Base-by-base conservation (phyloP, 1,140 invertebrate species). In the Apolygus lucorum region DNA sequence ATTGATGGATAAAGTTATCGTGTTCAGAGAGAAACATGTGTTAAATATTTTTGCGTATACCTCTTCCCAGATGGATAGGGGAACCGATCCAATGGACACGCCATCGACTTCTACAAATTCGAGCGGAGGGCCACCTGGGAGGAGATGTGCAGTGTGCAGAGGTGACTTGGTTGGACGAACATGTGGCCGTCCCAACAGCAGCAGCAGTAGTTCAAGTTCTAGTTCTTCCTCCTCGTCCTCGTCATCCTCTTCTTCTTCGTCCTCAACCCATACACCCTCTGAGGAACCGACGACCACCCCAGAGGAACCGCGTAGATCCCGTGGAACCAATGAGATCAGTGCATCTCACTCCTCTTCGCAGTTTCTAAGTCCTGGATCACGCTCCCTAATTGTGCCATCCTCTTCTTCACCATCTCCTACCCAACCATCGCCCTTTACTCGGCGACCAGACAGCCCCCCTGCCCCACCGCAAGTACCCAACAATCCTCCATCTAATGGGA, bases 1-100 rank as follows among this genome's bases (percentile, higher is more conserved):
- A n/a, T n/a, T n/a, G n/a, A n/a, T n/a, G n/a, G n/a, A n/a, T n/a
- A n/a, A n/a, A n/a, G n/a, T n/a, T n/a, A n/a, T n/a, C n/a, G n/a
- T n/a, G n/a, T n/a, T n/a, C n/a, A n/a, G n/a, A n/a, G n/a, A n/a
- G n/a, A n/a, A n/a, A n/a, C n/a, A n/a, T n/a, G n/a, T n/a, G n/a
- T n/a, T n/a, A n/a, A n/a, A n/a, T n/a, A n/a, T n/a, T n/a, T n/a
- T n/a, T n/a, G n/a, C n/a, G n/a, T n/a, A n/a, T n/a, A n/a, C n/a
- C n/a, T n/a, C n/a, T n/a, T n/a, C n/a, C n/a, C 73, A 86, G 85
- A 86, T 83, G 74, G 85, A 87, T 76, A 81, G 85, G 34, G 85
- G 86, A 0, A 87, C 86, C 2, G 86, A 88, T 76, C 86, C 86
- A 1, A 87, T 88, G 85, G 85, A 87, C 74, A 77, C 80, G 1